Conservation (phyloP, 2,797 vertebrate species). For the Etheostoma nigrum region DNA sequence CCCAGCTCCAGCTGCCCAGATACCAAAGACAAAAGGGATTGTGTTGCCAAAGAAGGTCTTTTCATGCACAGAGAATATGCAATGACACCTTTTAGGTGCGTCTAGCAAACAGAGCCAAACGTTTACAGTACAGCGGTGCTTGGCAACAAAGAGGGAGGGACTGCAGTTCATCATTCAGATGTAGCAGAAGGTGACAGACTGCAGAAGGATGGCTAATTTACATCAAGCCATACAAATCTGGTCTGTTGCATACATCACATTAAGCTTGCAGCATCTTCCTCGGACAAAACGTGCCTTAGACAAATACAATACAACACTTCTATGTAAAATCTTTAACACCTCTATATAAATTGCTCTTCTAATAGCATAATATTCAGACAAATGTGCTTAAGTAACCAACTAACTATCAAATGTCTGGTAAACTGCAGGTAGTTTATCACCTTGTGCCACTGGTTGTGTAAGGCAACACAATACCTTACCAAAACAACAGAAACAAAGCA, state of each 20-base stretch:
- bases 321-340: not conserved
- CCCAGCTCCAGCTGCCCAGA: constrained; percentile 41
- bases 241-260: constrained; percentile 38
- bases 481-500: constrained; percentile 9
- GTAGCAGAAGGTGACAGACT: constrained; percentile 40
- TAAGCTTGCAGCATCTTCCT: not conserved
- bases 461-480: constrained; percentile 13
- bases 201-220: constrained; percentile 39
- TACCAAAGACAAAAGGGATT: constrained; percentile 58
- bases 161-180: constrained; percentile 22
- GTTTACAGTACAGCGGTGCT: constrained; percentile 14
- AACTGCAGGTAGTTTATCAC: constrained; percentile 1
- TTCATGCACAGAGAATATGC: constrained; percentile 38
- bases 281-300: not conserved
- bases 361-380: not conserved
- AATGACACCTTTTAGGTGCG: constrained; percentile 40
- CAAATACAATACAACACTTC: not conserved
- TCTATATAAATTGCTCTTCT: constrained; percentile 4
- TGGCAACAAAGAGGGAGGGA: constrained; percentile 15
- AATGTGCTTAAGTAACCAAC: not conserved
- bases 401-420: constrained; percentile 29
- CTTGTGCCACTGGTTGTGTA: constrained; percentile 32
- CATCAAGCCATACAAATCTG: constrained; percentile 33
- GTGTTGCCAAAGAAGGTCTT: constrained; percentile 29
- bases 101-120: constrained; percentile 29